Evolutionary conservation across 2,113 vertebrate species (phyloP).

Genomic region (Percopsis transmontana): DNA sequence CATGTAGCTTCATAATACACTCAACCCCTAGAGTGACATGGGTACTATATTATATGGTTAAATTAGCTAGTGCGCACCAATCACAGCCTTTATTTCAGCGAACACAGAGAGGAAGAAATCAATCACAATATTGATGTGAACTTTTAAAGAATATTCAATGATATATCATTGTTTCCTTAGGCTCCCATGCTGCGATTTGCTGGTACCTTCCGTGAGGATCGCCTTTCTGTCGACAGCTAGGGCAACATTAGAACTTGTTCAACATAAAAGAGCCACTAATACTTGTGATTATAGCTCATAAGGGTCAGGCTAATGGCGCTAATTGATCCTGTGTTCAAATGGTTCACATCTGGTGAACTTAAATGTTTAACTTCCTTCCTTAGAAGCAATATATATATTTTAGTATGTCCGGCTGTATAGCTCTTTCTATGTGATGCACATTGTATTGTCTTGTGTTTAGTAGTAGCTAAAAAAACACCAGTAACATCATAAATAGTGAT

Average conservation of each 20-base stretch:
- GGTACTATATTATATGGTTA: constrained; percentile 18
- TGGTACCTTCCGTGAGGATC: constrained; percentile 6
- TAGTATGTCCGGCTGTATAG: too few relatives aligned
- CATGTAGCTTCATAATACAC: background rate
- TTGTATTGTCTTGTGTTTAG: too few relatives aligned
- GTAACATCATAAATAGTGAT: too few relatives aligned
- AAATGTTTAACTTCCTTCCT: too few relatives aligned
- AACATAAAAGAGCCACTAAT: constrained; percentile 51
- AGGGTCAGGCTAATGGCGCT: constrained; percentile 48
- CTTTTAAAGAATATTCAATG: constrained; percentile 48
- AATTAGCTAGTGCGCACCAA: constrained; percentile 44
- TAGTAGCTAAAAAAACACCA: too few relatives aligned
- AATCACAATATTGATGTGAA: constrained; percentile 55
- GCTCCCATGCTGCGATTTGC: background rate
- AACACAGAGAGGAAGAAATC: constrained; percentile 19
- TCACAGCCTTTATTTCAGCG: constrained; percentile 34
- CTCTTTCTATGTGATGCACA: too few relatives aligned
- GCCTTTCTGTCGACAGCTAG: constrained; percentile 22
- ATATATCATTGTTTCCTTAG: constrained; percentile 20
- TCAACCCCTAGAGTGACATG: background rate
- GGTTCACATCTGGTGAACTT: constrained; percentile 14
- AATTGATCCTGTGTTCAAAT: constrained; percentile 53
- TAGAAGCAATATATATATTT: too few relatives aligned
- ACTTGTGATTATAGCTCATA: constrained; percentile 34
- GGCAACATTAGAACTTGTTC: constrained; percentile 24